Evolutionary conservation across 2,888 invertebrate genomes (phyloP).

Genomic region (Heliconius ismenius): DNA sequence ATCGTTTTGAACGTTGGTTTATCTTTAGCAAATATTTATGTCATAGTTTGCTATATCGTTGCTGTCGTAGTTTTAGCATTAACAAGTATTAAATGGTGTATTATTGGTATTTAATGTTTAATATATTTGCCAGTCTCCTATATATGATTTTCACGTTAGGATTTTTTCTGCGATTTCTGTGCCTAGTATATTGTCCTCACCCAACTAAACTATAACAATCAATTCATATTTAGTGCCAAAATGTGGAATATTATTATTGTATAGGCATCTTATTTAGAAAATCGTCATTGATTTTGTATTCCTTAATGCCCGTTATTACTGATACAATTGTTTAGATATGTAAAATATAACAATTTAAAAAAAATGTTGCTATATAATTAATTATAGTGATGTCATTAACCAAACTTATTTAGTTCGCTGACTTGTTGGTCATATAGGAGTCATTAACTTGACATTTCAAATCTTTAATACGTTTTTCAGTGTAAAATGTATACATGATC

Average conservation of each 20-base stretch:
- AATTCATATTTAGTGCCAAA: constrained; percentile 37
- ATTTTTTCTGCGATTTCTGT: not conserved
- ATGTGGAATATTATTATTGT: constrained; percentile 41
- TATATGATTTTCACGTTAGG: not conserved
- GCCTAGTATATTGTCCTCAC: not conserved
- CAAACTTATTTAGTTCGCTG: not conserved
- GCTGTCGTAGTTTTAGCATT: constrained; percentile 8
- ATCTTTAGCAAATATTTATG: not conserved
- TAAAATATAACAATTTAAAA: not conserved
- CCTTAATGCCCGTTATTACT: not conserved
- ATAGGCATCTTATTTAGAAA: not conserved
- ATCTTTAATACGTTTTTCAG: not conserved
- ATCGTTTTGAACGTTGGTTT: not conserved
- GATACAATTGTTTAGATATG: not conserved
- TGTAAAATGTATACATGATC: not conserved
- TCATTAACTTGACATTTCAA: not conserved
- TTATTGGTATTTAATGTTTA: constrained; percentile 12
- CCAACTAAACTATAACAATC: not conserved
- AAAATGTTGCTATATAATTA: not conserved
- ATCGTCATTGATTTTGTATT: not conserved
- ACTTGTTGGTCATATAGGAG: not conserved
- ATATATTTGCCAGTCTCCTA: constrained; percentile 21
- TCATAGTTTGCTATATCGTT: not conserved
- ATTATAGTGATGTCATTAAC: constrained; percentile 19
- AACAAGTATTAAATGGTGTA: not conserved